Evolutionary conservation across 2,888 invertebrate genomes (phyloP), one percentile per base, ranked within the genome.

Genomic region (Ectobius pallidus): DNA sequence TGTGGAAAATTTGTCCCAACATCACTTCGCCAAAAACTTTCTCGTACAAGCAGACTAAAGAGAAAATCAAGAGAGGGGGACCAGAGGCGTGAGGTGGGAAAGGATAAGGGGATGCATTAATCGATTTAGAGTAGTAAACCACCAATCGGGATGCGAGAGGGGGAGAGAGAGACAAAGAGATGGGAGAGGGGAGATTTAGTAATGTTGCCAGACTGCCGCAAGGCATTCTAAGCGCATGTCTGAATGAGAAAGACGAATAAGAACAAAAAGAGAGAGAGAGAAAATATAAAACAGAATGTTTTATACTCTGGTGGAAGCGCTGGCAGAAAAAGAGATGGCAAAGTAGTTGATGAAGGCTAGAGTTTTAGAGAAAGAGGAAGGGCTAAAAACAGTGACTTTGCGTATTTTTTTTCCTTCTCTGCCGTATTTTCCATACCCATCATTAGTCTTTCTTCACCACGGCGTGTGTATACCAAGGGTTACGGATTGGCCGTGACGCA

Each of bases 381-480:
- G 58, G 18, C 58, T 58, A 58, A 58, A 49, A 58, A 58, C 58
- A 58, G 58, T 30, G 58, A 58, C 58, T 58, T 58, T 16, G 58
- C 30, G n/a, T 30, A 30, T 69, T 69, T 44, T 34, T 58, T 65
- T 52, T 69, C 18, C 18, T 39, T 58, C 52, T 67, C 18, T 27
- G 30, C 49, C 52, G 68, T 65, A 55, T 27, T 69, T 69, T 69
- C 52, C 55, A 20, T 39, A 52, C 30, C 55, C 18, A 44, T 61
- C 70, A 70, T 70, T 70, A 70, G 70, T 70, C 58, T 61, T 55
- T 27, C 34, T 42, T 55, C 55, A 67, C n/a, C n/a, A n/a, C n/a
- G n/a, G n/a, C 67, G 34, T 25, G 34, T 58, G 25, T 34, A 42
- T 32, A 18, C 42, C 39, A 62, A 27, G 62, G 61, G 62, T 20